Base-by-base conservation (phyloP, 2,888 invertebrate genomes). In the Nephrotoma appendiculata region DNA sequence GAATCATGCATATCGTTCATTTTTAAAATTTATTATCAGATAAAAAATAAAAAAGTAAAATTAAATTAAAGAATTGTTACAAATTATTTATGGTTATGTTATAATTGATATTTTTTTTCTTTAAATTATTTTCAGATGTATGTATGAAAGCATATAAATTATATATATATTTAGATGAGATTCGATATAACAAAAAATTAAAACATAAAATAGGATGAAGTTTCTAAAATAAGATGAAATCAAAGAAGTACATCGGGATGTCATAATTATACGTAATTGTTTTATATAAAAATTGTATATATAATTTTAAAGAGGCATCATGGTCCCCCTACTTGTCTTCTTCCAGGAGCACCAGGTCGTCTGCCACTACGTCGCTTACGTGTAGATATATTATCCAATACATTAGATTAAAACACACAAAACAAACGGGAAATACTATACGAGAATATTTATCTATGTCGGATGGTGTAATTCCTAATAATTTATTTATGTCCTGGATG, bases 381-480 rank as follows among this genome's bases (percentile, higher is more conserved):
- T 98, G 98, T 90, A 98, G 94, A 92, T 98, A 98, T 91, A 98
- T 98, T 92, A 98, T 98, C 98, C 98, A 98, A 93, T 98, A 98
- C 98, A 98, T 98, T 89, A 98, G 95, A 93, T 99, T 99, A 94
- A 99, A 99, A 93, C 98, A 97, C 89, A 99, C 96, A 94, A 99
- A 99, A 93, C 98, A 97, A 90, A 98, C 97, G 87, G 99, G 99
- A 92, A 99, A 99, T 90, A 98, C 96, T 92, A 99, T 98, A 91
- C 99, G 95, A 88, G 99, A 98, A 92, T 99, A 99, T 93, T 99
- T 99, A 95, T 99, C 99, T 92, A 99, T 99, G 93, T 98, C 98
- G 91, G 98, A 98, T 87, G 98, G 98, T 90, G 98, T 98, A 92
- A 98, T 96, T 90, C 96, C 97, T 92, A 96, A 94, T 89, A 97